Evolutionary conservation across 2,888 invertebrate genomes (phyloP).

Genomic region (Morpho achilles): DNA sequence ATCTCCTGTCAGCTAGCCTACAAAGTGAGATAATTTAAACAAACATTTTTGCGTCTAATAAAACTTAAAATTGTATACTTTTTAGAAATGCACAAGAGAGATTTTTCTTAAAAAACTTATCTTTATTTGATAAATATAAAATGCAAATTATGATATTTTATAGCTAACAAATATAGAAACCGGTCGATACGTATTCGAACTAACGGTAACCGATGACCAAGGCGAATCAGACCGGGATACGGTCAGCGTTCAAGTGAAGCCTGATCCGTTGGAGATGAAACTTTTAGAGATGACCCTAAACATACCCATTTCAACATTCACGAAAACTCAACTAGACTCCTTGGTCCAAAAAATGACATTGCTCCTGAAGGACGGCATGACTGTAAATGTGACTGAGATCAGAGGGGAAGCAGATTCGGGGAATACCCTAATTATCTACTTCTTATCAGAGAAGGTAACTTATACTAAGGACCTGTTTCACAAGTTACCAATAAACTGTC

Average conservation of each 20-base stretch:
- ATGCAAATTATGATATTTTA: conserved; percentile 12
- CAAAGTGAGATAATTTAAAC: no score
- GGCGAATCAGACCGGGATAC: conserved; percentile 90
- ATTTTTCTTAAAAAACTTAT: no score
- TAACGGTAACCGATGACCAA: conserved; percentile 95
- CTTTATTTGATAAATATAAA: no score
- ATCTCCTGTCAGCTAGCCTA: no score
- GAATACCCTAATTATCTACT: conserved; percentile 84
- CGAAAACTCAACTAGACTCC: conserved; percentile 83
- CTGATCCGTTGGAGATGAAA: conserved; percentile 86
- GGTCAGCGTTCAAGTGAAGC: conserved; percentile 89
- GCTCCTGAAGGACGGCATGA: conserved; percentile 86
- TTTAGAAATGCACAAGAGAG: no score
- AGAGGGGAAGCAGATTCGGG: conserved; percentile 80
- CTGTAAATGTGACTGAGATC: conserved; percentile 79
- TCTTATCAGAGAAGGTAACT: conserved; percentile 77
- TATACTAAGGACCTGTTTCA: no score
- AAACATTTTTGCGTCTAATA: no score
- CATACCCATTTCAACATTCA: conserved; percentile 81
- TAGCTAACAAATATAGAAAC: conserved; percentile 90
- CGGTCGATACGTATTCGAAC: conserved; percentile 92
- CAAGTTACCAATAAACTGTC: no score
- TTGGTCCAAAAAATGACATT: conserved; percentile 89
- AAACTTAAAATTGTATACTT: no score
- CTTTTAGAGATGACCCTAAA: conserved; percentile 91